Evolutionary conservation across 2,113 vertebrate genomes (phyloP).

Genomic region (Pan paniscus): DNA sequence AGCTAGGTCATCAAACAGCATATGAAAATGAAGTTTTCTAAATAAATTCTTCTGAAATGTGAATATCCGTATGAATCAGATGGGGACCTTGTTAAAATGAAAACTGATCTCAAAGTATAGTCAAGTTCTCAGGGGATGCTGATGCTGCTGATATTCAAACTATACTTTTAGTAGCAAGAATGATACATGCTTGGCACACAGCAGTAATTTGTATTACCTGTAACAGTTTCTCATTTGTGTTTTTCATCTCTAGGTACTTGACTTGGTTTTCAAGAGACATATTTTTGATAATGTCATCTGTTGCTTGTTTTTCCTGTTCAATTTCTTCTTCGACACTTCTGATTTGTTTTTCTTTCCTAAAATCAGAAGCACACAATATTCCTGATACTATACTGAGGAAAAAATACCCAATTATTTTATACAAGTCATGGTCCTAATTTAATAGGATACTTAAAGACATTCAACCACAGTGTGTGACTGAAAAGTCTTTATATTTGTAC

Average conservation of each 20-base stretch:
- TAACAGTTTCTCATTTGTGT: conserved; percentile 91
- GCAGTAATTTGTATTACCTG: conserved; percentile 85
- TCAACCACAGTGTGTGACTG: not conserved
- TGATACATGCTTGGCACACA: not conserved
- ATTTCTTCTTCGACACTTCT: conserved; percentile 90
- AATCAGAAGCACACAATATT: conserved; percentile 67
- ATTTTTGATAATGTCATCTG: conserved; percentile 92
- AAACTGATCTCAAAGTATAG: not conserved
- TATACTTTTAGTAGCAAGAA: not conserved
- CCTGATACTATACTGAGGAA: not conserved
- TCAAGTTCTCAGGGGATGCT: not conserved
- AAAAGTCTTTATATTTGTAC: conserved; percentile 21
- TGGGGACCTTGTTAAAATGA: not conserved
- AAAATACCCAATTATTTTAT: conserved; percentile 33
- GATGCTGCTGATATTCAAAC: not conserved
- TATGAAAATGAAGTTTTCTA: not conserved
- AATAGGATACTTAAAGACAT: conserved; percentile 2
- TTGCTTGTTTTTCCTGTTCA: conserved; percentile 88
- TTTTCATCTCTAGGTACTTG: conserved; percentile 92
- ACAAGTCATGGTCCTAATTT: not conserved
- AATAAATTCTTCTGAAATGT: conserved; percentile 4
- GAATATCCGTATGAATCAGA: not conserved
- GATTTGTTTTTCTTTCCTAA: conserved; percentile 93
- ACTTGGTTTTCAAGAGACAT: conserved; percentile 91
- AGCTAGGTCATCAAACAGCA: not conserved